phyloP scores from a whole-genome alignment of 23 tunicate species.

The Trididemnum clinides region DNA sequence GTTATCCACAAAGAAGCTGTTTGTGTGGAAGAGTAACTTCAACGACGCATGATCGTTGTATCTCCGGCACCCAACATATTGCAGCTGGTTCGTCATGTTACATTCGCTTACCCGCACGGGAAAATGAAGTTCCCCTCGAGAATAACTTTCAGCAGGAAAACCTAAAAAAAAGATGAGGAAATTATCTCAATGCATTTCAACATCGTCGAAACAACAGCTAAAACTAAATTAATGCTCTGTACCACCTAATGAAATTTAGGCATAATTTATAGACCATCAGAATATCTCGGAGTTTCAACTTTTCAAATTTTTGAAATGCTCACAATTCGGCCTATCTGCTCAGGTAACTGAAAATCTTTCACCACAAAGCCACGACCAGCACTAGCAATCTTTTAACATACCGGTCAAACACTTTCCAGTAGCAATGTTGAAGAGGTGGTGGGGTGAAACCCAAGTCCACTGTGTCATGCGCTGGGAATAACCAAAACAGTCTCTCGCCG shows the following conservation, averaged over 20 bases:
- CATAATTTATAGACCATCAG: too few relatives aligned
- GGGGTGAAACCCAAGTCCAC: slow-evolving; percentile 81
- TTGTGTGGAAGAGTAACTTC: slow-evolving; percentile 39
- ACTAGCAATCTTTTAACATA: too few relatives aligned
- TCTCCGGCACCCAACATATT: slow-evolving; percentile 66
- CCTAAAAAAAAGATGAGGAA: slow-evolving; percentile 55
- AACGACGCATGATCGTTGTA: slow-evolving; percentile 52
- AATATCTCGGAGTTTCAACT: too few relatives aligned
- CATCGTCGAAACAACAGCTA: too few relatives aligned
- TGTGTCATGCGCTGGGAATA: slow-evolving; percentile 43
- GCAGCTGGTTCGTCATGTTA: slow-evolving; percentile 36
- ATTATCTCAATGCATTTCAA: too few relatives aligned
- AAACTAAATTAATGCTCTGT: too few relatives aligned
- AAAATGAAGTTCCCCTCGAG: slow-evolving; percentile 11
- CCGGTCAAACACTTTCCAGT: slow-evolving; percentile 71
- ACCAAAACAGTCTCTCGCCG: slow-evolving; percentile 66
- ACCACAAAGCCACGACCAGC: too few relatives aligned
- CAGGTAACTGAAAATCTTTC: too few relatives aligned
- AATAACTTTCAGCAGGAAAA: slow-evolving; percentile 17
- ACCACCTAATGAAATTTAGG: too few relatives aligned
- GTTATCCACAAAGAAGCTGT: slow-evolving; percentile 74
- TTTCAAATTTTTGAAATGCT: too few relatives aligned
- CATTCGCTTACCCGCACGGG: slow-evolving; percentile 39
- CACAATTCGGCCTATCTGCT: too few relatives aligned
- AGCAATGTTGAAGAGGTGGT: slow-evolving; percentile 60